These are phyloP conservation scores for Eutrigla gurnardus DNA, from an alignment of 2,797 vertebrate species.

Conservation along the genomic window DNA sequence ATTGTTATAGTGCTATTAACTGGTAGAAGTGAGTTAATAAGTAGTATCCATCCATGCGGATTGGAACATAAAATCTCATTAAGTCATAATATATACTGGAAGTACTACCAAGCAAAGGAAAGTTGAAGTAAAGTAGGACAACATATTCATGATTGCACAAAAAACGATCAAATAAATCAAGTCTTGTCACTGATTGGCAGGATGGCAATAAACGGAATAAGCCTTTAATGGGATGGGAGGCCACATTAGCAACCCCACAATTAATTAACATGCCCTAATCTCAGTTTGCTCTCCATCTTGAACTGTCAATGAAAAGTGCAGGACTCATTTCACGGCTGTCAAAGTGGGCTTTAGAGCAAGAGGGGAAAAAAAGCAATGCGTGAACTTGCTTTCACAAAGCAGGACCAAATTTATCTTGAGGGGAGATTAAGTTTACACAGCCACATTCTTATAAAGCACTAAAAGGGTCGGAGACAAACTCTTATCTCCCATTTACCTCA, in stretches of 20 bases:
- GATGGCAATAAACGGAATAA: conserved; percentile 54
- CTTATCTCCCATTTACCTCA: conserved; percentile 77
- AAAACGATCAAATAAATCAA: no score
- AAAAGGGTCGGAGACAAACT: conserved; percentile 74
- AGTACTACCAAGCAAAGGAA: background rate
- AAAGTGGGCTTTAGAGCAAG: conserved; percentile 69
- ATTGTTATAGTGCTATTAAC: background rate
- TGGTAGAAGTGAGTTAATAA: conserved; percentile 5
- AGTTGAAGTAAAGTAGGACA: conserved; percentile 5
- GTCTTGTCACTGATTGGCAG: conserved; percentile 49
- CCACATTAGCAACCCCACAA: conserved; percentile 71
- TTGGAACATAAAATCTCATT: background rate
- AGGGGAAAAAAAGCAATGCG: conserved; percentile 58
- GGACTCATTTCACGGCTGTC: conserved; percentile 77
- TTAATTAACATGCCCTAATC: conserved; percentile 81
- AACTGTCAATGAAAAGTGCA: conserved; percentile 78
- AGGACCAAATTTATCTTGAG: conserved; percentile 75
- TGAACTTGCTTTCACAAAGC: conserved; percentile 74
- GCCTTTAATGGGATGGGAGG: conserved; percentile 52
- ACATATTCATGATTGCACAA: conserved; percentile 24
- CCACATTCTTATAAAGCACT: conserved; percentile 75
- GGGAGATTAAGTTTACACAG: conserved; percentile 78
- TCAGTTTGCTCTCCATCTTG: conserved; percentile 81
- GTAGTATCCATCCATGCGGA: background rate
- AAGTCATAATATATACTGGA: background rate